Evolutionary conservation across 2,888 invertebrate species (phyloP).

Genomic region (Trachelus iudaicus): DNA sequence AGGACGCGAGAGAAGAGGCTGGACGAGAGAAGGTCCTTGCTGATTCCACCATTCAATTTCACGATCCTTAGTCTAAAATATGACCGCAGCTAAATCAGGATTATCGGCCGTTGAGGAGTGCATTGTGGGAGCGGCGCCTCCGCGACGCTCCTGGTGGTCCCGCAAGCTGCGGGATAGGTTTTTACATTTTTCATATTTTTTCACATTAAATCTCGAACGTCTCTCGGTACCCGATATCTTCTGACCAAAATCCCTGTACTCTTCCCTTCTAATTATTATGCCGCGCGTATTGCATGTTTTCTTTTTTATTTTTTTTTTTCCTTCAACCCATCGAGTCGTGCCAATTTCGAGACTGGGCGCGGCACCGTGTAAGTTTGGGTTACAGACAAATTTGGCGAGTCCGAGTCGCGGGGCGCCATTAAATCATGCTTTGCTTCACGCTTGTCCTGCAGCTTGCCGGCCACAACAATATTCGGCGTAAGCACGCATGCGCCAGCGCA

Average conservation of each 20-base stretch:
- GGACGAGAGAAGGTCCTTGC: slow-evolving; percentile 24
- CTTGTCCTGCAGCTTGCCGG: slow-evolving; percentile 15
- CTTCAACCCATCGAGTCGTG: not conserved
- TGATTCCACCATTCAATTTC: slow-evolving; percentile 59
- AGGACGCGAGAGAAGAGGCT: slow-evolving; percentile 10
- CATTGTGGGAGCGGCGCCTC: not conserved
- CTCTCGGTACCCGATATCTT: not conserved
- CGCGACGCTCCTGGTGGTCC: not conserved
- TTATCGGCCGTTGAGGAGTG: slow-evolving; percentile 39
- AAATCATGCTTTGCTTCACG: slow-evolving; percentile 23
- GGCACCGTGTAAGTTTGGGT: slow-evolving; percentile 2
- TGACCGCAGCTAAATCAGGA: slow-evolving; percentile 56
- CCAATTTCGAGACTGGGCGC: not conserved
- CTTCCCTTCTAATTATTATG: not conserved
- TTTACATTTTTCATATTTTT: not conserved
- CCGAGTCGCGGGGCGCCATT: slow-evolving; percentile 20
- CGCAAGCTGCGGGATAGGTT: not conserved
- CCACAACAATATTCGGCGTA: not conserved
- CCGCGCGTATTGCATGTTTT: slow-evolving; percentile 9
- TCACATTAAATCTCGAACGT: not conserved
- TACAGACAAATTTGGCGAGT: slow-evolving; percentile 22
- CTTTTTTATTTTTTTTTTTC: not conserved
- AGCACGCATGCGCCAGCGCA: slow-evolving; percentile 1
- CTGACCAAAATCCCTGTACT: not conserved
- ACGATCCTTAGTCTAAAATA: slow-evolving; percentile 56